These are phyloP conservation scores for Phrynosoma platyrhinos DNA, from an alignment of 2,113 vertebrate genomes.

Conservation along the genomic window DNA sequence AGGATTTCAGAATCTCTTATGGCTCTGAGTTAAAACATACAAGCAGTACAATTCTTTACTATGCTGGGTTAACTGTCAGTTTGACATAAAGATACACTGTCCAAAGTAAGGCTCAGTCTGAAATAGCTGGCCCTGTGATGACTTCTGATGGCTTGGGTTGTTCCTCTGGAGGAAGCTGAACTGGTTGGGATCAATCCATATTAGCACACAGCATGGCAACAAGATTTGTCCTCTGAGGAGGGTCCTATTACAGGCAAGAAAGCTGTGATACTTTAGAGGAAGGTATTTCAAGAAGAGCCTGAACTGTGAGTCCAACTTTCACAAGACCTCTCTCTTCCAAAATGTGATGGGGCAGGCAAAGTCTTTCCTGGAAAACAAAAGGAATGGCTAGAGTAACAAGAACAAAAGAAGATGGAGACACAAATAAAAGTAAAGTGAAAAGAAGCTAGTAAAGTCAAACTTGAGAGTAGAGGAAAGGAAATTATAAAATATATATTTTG, in stretches of 20 bases:
- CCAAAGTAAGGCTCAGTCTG: slow-evolving; percentile 62
- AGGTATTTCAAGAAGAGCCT: slow-evolving; percentile 93
- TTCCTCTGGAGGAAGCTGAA: slow-evolving; percentile 57
- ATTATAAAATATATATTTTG: too few species aligned
- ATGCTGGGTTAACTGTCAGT: slow-evolving; percentile 51
- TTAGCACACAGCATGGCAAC: slow-evolving; percentile 31
- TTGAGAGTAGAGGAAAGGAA: too few species aligned
- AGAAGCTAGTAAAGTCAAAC: too few species aligned
- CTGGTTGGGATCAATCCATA: slow-evolving; percentile 60
- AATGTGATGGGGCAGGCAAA: slow-evolving; percentile 98
- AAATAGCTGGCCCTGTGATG: slow-evolving; percentile 60
- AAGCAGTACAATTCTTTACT: slow-evolving; percentile 39
- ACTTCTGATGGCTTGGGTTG: slow-evolving; percentile 70
- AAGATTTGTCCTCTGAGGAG: neutral
- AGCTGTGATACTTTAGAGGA: slow-evolving; percentile 85
- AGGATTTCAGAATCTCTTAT: slow-evolving; percentile 62
- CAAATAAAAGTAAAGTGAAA: too few species aligned
- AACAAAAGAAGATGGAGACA: too few species aligned
- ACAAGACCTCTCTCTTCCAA: slow-evolving; percentile 96
- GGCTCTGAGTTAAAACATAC: slow-evolving; percentile 56
- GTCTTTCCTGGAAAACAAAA: slow-evolving; percentile 86
- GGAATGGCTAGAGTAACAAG: too few species aligned
- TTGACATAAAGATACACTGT: slow-evolving; percentile 57
- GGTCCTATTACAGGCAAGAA: slow-evolving; percentile 83
- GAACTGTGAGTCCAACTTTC: slow-evolving; percentile 94